Base-by-base conservation (phyloP, 2,113 vertebrate species). In the Leptobrachium leishanense region DNA sequence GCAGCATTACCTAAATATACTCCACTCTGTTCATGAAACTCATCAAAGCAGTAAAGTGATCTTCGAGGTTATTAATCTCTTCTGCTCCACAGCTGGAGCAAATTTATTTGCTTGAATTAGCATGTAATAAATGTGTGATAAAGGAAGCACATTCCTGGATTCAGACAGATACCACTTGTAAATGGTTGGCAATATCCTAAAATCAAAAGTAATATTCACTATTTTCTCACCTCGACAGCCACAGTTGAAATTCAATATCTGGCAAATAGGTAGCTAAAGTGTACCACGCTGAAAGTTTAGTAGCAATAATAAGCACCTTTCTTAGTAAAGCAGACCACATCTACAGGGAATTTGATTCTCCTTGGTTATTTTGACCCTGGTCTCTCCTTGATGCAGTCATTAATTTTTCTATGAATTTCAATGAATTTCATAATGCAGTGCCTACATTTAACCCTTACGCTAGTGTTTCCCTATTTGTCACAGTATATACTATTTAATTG, bases 31-130 rank as follows among this genome's bases (percentile, higher is more conserved):
- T 89, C 86, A 92, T 94, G 90, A 93, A 95, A 93, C 90, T 92
- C 93, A 92, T 91, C 89, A 90, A 92, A 90, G 90, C 88, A 89
- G 89, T 82, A 3, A 88, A 90, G 89, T 89, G 89, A 92, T 91
- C 91, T 87, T 88, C 81, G 84, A 92, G 91, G 89, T 92, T 93
- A 95, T 95, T 95, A 94, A 95, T 94, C 91, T 92, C 89, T 86
- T 91, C 88, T 86, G 90, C 89, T 91, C 88, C 89, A 89, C 90
- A 92, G 91, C 88, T 89, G 87, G 88, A 90, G 90, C 90, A 92
- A 90, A 92, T 92, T 92, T 93, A 94, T 92, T 93, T 93, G 91
- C 90, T 92, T 91, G 88, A 93, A 94, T 93, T 92, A 93, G 91
- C 92, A 91, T 90, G 91, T 91, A 92, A 92, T 92, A 92, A 90